Base-by-base conservation (phyloP, 2,888 invertebrate genomes). In the Balanococcus diminutus region DNA sequence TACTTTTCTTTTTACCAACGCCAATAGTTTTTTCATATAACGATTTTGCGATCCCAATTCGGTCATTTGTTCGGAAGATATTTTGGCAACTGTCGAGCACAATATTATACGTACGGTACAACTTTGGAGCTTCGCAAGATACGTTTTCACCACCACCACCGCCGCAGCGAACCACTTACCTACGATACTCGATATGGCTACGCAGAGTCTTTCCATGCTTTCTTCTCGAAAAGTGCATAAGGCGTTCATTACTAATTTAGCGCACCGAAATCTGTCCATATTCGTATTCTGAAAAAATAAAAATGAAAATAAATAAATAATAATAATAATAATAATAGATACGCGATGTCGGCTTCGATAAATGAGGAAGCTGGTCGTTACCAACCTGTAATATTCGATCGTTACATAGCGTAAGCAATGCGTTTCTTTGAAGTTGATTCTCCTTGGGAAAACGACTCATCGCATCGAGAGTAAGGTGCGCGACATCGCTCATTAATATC, bases 141-240 rank as follows among this genome's bases (percentile, higher is more conserved):
- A n/a, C n/a, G n/a, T n/a, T n/a, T n/a, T n/a, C n/a, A n/a, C n/a
- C n/a, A n/a, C n/a, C n/a, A n/a, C n/a, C n/a, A n/a, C n/a, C n/a
- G n/a, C n/a, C n/a, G n/a, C n/a, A n/a, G n/a, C n/a, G n/a, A n/a
- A 8, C 11, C 19, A 51, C 51, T 19, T 86, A 90, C 90, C 93
- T 36, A 95, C 90, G 87, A 95, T 94, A 87, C 94, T 94, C 88
- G 94, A 94, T 87, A 95, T 94, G 0, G 95, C 95, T n/a, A 95
- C 94, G 28, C 94, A 93, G 94, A 95, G 94, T 86, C 94, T 91
- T 89, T 93, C 93, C 93, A 94, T 94, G 81, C 93, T 92, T 5
- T 92, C 90, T 88, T 94, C 94, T 81, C 93, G 93, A 89, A 94
- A 94, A 14, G 91, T 90, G 88, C 93, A 93, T 86, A 95, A 90